Conservation (phyloP, 2,888 invertebrate species). For the Scaptomyza caliginosa region DNA sequence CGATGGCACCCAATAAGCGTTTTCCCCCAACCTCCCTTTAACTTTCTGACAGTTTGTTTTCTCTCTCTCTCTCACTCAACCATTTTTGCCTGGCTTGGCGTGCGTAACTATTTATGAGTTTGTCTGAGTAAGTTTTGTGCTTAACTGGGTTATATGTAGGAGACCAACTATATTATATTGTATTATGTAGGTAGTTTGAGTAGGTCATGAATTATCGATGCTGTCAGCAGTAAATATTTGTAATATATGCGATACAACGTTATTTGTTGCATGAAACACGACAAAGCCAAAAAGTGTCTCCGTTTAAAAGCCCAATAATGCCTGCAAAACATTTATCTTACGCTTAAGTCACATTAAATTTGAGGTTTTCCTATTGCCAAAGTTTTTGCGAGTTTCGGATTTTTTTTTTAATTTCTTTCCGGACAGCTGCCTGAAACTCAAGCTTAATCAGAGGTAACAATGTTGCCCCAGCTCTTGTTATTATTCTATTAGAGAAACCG, state of each 20-base stretch:
- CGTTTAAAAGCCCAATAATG: constrained; percentile 3
- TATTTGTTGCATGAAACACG: constrained; percentile 49
- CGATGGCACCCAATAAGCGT: constrained; percentile 74
- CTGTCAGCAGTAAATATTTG: constrained; percentile 79
- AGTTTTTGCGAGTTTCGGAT: constrained; percentile 12
- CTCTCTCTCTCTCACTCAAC: constrained; percentile 8
- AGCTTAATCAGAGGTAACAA: constrained; percentile 11
- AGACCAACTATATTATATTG: background rate
- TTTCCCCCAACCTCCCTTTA: background rate
- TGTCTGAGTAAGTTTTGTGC: constrained; percentile 60
- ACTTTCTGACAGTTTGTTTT: constrained; percentile 32
- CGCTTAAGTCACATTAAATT: constrained; percentile 7
- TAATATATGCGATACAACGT: constrained; percentile 62
- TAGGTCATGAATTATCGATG: constrained; percentile 81
- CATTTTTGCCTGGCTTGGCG: constrained; percentile 50
- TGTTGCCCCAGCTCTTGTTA: constrained; percentile 11
- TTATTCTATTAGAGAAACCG: constrained; percentile 35
- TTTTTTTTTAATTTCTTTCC: background rate
- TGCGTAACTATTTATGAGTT: constrained; percentile 78
- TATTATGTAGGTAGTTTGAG: constrained; percentile 57
- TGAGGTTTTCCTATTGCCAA: constrained; percentile 9
- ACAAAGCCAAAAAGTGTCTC: constrained; percentile 9
- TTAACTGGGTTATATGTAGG: constrained; percentile 20
- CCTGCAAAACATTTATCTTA: constrained; percentile 20
- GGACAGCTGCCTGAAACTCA: background rate